Evolutionary conservation across 2,888 invertebrate species (phyloP).

Genomic region (Gymnosoma rotundatum): DNA sequence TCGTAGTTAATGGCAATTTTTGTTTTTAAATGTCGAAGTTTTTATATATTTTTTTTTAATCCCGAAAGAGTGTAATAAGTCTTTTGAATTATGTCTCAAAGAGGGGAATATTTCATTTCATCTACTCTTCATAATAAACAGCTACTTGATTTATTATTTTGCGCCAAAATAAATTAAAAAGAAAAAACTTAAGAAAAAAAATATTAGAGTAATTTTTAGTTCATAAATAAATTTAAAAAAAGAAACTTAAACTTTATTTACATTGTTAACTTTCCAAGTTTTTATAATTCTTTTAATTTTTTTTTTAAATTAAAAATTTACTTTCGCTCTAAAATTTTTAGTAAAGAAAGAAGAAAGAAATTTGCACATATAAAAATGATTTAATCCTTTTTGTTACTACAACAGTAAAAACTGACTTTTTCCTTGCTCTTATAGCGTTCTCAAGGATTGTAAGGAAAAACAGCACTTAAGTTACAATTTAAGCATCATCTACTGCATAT

Average conservation of each 20-base stretch:
- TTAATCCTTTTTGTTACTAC: neutral
- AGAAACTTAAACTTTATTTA: too few species aligned
- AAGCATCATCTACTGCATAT: conserved; percentile 63
- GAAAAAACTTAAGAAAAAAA: neutral
- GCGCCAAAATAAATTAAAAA: neutral
- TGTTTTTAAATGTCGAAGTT: conserved; percentile 17
- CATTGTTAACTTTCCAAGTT: neutral
- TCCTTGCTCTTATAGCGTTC: neutral
- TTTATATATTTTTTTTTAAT: neutral
- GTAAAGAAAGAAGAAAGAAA: conserved; percentile 28
- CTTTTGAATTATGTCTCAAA: neutral
- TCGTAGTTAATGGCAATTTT: conserved; percentile 34
- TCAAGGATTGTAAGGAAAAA: conserved; percentile 29
- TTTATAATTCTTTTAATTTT: neutral
- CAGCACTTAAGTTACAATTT: conserved; percentile 66
- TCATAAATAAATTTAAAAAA: neutral
- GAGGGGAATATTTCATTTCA: neutral
- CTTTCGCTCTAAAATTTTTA: neutral
- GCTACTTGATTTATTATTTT: neutral
- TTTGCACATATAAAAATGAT: conserved; percentile 12
- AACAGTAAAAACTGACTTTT: conserved; percentile 4
- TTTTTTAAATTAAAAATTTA: conserved; percentile 29
- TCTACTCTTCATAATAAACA: neutral
- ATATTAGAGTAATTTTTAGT: neutral
- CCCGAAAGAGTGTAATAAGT: neutral